Conservation (phyloP, 1,140 invertebrate species). For the Formica exsecta region DNA sequence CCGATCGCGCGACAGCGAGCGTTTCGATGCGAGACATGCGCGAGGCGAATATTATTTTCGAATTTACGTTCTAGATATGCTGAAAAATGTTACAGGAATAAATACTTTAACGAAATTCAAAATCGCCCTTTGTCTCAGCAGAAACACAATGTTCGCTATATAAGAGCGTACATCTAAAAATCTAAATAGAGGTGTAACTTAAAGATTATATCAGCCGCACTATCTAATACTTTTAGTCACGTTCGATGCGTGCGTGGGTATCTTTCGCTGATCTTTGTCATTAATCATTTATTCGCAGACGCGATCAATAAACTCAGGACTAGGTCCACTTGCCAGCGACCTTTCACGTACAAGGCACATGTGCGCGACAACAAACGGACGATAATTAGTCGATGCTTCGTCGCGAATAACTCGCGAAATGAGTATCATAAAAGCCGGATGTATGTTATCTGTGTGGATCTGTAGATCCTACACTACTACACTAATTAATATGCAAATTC, state of each 20-base stretch:
- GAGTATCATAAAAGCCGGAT: conserved; percentile 26
- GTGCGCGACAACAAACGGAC: conserved; percentile 44
- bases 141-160: background rate
- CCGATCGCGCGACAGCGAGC: background rate
- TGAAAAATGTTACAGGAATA: background rate
- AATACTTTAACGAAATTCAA: background rate
- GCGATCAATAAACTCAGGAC: conserved; percentile 8
- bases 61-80: background rate
- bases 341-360: conserved; percentile 33
- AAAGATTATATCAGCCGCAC: background rate
- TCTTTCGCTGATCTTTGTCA: background rate
- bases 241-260: background rate
- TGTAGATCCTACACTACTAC: background rate
- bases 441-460: conserved; percentile 12
- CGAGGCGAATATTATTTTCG: conserved; percentile 11
- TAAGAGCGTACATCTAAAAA: background rate
- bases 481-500: background rate
- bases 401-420: conserved; percentile 12
- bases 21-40: background rate
- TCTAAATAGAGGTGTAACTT: background rate
- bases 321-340: conserved; percentile 29
- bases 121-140: background rate
- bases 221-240: background rate
- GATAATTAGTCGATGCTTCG: conserved; percentile 54
- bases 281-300: conserved; percentile 43